Evolutionary conservation across 2,113 vertebrate species (phyloP).

Genomic region (Pterocles burchelli): DNA sequence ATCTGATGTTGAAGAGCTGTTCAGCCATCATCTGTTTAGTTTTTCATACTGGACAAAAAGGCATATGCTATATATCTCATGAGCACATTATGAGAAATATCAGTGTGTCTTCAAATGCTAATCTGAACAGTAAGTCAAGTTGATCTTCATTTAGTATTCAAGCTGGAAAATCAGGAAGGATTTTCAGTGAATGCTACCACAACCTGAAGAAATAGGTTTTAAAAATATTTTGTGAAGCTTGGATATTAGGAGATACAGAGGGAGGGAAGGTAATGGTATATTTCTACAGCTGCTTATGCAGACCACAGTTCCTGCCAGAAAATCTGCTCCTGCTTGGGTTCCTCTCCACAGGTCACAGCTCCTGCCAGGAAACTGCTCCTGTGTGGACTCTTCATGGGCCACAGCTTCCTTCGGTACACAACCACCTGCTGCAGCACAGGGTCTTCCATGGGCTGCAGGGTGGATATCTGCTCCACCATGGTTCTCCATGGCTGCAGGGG

Average conservation of each 20-base stretch:
- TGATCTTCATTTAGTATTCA: background rate
- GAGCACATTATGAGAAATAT: background rate
- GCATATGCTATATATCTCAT: background rate
- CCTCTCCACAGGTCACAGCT: background rate
- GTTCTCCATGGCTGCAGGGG: background rate
- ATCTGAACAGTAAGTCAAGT: background rate
- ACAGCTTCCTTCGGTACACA: background rate
- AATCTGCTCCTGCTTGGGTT: background rate
- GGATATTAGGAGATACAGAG: background rate
- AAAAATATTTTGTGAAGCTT: background rate
- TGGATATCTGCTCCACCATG: background rate
- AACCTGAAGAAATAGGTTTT: background rate
- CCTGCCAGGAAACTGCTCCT: background rate
- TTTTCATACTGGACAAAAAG: background rate
- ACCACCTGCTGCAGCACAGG: background rate
- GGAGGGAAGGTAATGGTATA: background rate
- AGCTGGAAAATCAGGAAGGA: background rate
- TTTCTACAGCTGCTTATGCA: background rate
- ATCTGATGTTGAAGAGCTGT: background rate
- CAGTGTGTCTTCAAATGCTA: background rate
- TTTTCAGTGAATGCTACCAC: background rate
- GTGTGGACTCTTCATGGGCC: background rate
- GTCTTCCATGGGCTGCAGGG: fast-evolving
- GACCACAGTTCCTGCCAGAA: background rate
- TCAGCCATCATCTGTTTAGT: background rate